Evolutionary conservation across 2,888 invertebrate species (phyloP).

Genomic region (Ochropacha duplaris): DNA sequence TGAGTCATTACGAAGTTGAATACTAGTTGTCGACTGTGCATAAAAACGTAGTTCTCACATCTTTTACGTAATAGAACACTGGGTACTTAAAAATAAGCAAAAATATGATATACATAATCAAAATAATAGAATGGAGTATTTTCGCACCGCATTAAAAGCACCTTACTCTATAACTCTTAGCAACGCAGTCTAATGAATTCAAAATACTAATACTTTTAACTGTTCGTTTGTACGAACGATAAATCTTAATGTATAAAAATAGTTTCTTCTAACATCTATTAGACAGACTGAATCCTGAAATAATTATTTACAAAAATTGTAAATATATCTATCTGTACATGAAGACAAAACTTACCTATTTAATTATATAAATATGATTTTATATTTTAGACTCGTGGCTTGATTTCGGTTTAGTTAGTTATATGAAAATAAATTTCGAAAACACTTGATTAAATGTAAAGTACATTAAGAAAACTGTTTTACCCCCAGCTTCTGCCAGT

Average conservation of each 20-base stretch:
- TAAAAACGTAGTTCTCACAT: neutral
- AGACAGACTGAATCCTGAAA: neutral
- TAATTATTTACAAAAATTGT: neutral
- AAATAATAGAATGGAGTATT: neutral
- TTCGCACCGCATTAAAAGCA: neutral
- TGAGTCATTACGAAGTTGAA: neutral
- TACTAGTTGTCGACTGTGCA: neutral
- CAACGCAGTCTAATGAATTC: slow-evolving; percentile 1
- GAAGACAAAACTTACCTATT: too few species aligned
- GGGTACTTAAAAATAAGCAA: neutral
- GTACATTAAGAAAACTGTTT: too few species aligned
- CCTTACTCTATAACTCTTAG: neutral
- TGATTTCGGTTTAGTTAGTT: too few species aligned
- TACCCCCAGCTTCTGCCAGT: too few species aligned
- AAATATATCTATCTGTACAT: too few species aligned
- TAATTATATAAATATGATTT: too few species aligned
- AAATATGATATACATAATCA: neutral
- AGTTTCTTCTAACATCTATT: neutral
- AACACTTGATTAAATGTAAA: too few species aligned
- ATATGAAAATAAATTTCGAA: too few species aligned
- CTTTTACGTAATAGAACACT: neutral
- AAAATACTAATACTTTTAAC: neutral
- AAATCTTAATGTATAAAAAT: neutral
- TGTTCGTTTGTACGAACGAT: neutral
- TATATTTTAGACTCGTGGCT: too few species aligned